These are phyloP conservation scores for Phaethon lepturus DNA, from an alignment of 2,113 vertebrate genomes.

Conservation along the genomic window DNA sequence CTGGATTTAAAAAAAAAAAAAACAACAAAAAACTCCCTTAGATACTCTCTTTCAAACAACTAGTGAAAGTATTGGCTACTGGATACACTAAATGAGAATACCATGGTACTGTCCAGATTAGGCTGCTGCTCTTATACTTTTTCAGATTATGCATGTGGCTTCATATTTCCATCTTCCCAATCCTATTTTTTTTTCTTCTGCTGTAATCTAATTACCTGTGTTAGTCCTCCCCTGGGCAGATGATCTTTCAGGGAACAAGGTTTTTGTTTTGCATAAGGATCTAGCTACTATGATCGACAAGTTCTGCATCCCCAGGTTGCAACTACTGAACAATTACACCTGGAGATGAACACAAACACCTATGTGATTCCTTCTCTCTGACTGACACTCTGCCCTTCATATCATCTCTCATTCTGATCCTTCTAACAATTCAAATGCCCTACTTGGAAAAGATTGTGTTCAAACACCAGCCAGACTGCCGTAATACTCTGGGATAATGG, in stretches of 20 bases:
- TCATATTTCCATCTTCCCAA: background rate
- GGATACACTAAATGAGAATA: background rate
- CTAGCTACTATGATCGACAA: background rate
- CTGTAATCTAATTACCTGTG: background rate
- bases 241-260: background rate
- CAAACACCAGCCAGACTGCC: background rate
- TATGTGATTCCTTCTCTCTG: background rate
- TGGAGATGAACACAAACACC: background rate
- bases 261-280: background rate
- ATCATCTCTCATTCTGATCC: background rate
- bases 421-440: background rate
- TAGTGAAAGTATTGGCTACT: background rate
- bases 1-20: background rate
- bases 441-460: background rate
- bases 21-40: too few species aligned
- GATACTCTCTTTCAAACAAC: background rate
- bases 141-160: background rate
- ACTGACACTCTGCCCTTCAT: background rate
- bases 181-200: background rate
- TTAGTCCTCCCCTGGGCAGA: background rate
- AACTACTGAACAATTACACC: background rate
- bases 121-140: background rate
- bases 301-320: background rate
- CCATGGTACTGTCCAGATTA: background rate
- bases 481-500: background rate